Percentiles rank a stretch among this genome's conserved stretches.
phyloP scores from a whole-genome alignment of 2,888 invertebrate species.

The Catonia carolina region DNA sequence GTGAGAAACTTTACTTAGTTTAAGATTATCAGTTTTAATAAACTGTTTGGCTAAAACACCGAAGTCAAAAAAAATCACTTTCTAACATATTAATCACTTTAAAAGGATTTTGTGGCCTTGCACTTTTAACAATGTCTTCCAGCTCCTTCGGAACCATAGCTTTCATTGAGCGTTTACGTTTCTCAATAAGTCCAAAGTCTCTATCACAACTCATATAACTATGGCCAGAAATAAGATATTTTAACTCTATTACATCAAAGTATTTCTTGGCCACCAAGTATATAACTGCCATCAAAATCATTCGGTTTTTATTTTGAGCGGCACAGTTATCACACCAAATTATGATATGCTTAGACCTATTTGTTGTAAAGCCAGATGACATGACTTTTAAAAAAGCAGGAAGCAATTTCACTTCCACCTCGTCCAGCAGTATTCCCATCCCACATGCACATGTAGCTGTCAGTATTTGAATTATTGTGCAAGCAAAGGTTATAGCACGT shows the following conservation, averaged over 20 bases:
- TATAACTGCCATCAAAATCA: background rate
- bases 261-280: background rate
- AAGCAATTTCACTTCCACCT: background rate
- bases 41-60: background rate
- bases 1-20: background rate
- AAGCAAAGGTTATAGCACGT: background rate
- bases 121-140: background rate
- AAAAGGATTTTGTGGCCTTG: slow-evolving; percentile 2
- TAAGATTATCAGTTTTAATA: background rate
- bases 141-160: slow-evolving; percentile 1
- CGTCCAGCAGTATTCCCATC: background rate
- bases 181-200: slow-evolving; percentile 5
- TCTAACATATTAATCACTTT: background rate
- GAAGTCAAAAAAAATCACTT: background rate
- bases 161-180: background rate
- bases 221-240: background rate
- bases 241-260: slow-evolving; percentile 1
- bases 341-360: slow-evolving; percentile 1
- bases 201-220: slow-evolving; percentile 2
- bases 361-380: background rate
- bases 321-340: background rate
- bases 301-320: slow-evolving; percentile 15
- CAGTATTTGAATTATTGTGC: background rate
- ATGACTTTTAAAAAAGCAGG: slow-evolving; percentile 3
- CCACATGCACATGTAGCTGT: slow-evolving; percentile 3